Percentiles rank a stretch among this genome's conserved stretches.
Evolutionary conservation across 1,140 invertebrate species (phyloP).

Genomic region (Rhopalosiphum padi): DNA sequence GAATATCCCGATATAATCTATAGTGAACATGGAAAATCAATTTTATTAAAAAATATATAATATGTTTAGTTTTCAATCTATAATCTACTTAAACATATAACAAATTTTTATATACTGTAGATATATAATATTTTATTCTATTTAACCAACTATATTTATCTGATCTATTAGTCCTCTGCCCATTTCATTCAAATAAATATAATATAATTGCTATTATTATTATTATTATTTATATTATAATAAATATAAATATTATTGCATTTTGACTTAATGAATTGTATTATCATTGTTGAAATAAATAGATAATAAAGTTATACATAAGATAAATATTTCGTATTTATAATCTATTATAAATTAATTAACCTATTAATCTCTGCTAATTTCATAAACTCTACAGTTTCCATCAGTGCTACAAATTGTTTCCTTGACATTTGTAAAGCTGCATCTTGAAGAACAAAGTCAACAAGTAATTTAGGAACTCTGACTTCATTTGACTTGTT

Average conservation of each 20-base stretch:
- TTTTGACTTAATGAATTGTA: background rate
- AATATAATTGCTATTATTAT: too few relatives aligned
- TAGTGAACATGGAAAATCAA: constrained; percentile 35
- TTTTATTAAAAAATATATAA: background rate
- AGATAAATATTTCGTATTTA: background rate
- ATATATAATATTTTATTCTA: background rate
- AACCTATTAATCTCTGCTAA: constrained; percentile 75
- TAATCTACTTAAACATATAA: too few relatives aligned
- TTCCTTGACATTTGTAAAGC: constrained; percentile 75
- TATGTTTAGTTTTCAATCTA: too few relatives aligned
- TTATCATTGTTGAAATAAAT: background rate
- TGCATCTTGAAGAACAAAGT: constrained; percentile 80
- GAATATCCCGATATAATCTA: constrained; percentile 69
- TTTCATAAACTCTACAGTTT: constrained; percentile 72
- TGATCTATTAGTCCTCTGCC: too few relatives aligned
- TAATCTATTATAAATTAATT: background rate
- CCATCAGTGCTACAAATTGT: constrained; percentile 76
- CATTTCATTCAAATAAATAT: too few relatives aligned
- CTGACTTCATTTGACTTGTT: constrained; percentile 75
- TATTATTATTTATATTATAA: too few relatives aligned
- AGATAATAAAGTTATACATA: background rate
- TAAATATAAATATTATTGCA: too few relatives aligned
- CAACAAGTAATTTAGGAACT: constrained; percentile 76
- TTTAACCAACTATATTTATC: background rate
- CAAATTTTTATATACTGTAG: too few relatives aligned